Evolutionary conservation across 2,113 vertebrate species (phyloP).

Genomic region (Uropsilus gracilis): DNA sequence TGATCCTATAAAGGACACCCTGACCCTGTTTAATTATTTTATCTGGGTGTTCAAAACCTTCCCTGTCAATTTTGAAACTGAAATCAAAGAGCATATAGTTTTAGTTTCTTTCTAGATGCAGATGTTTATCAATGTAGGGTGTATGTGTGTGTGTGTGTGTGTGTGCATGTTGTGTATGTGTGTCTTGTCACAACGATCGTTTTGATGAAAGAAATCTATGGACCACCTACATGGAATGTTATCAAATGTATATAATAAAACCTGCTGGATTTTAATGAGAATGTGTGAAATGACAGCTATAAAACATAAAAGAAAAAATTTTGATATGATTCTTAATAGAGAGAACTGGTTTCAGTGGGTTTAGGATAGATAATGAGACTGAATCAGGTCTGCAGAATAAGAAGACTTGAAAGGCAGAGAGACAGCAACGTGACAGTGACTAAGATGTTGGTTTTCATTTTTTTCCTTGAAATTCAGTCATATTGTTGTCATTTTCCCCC

Average conservation of each 20-base stretch:
- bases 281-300: neutral
- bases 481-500: neutral
- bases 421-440: neutral
- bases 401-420: too few relatives aligned
- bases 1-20: neutral
- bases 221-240: neutral
- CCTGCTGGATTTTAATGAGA: neutral
- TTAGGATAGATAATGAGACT: neutral
- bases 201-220: neutral
- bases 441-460: neutral
- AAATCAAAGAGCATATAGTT: neutral
- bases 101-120: neutral
- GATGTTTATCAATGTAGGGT: neutral
- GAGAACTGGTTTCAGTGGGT: fast-evolving
- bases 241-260: neutral
- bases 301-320: neutral
- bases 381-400: neutral
- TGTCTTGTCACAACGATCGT: neutral
- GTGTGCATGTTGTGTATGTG: neutral
- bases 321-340: neutral
- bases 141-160: too few relatives aligned
- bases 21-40: neutral
- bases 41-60: fast-evolving
- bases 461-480: neutral
- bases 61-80: neutral